Evolutionary conservation across 2,888 invertebrate species (phyloP).

Genomic region (Luperina testacea): DNA sequence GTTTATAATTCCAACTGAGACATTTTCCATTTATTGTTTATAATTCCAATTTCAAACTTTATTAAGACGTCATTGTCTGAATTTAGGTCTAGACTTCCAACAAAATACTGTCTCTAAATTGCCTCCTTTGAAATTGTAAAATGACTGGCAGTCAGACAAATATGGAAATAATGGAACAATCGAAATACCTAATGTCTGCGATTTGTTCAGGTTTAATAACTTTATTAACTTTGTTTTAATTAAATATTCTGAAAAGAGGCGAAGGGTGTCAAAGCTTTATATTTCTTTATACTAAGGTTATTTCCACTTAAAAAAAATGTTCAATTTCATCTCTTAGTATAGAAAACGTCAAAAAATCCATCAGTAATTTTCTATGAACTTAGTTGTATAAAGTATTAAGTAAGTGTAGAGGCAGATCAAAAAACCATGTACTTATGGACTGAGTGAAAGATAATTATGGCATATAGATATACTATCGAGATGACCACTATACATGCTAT

Average conservation of each 20-base stretch:
- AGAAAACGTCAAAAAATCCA: no score
- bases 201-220: not conserved
- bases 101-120: conserved; percentile 4
- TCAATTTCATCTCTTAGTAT: no score
- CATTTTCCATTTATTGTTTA: not conserved
- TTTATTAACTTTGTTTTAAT: not conserved
- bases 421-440: no score
- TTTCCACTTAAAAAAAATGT: not conserved
- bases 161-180: not conserved
- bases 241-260: not conserved
- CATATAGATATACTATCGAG: no score
- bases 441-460: no score
- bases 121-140: conserved; percentile 10
- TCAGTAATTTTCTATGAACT: no score
- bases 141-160: conserved; percentile 6
- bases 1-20: not conserved
- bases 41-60: not conserved
- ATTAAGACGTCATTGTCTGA: not conserved
- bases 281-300: not conserved
- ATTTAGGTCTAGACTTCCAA: conserved; percentile 5
- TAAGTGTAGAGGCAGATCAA: no score
- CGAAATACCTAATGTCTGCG: conserved; percentile 8
- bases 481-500: no score
- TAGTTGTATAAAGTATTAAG: no score
- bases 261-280: not conserved